Evolutionary conservation across 2,888 invertebrate genomes (phyloP), one percentile per base, ranked within the genome.

Genomic region (Stenotaenia linearis): DNA sequence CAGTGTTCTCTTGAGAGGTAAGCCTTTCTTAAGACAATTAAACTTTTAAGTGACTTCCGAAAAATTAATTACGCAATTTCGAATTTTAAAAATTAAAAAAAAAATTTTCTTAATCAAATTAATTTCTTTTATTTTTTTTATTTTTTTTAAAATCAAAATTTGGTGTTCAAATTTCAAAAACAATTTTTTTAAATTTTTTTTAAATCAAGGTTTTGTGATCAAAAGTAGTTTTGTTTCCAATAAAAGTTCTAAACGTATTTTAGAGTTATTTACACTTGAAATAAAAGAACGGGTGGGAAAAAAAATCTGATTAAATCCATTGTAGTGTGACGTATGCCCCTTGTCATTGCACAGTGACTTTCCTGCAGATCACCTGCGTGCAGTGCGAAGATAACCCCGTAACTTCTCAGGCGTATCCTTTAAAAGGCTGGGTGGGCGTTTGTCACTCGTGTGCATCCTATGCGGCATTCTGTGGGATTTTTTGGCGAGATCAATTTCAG

Each of bases 281-380:
- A 69, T 28, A 69, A 69, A 69, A 69, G 69, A 69, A 28, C 23
- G 28, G n/a, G n/a, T n/a, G 28, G 18, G 10, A 69, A 69, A 69
- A 45, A 69, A 69, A 69, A 69, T 69, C 69, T 69, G 69, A 69
- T 69, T 69, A 69, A 69, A 69, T 28, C 28, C 69, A 69, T 69
- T 69, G 69, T 69, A 69, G 69, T 69, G 69, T 69, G 69, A 69
- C 69, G 69, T 69, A 69, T 69, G 69, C 69, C 69, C 69, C 69
- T 69, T 69, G 69, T 69, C 69, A 69, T 69, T 69, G 69, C 28
- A 69, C 69, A 69, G 69, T 28, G 69, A 69, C 69, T 69, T 69
- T 69, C 69, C 69, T 69, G 69, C 69, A 69, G 69, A 69, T 69
- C 69, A 69, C 69, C 69, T 69, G 69, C 69, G 69, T 69, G 69